These are phyloP conservation scores for Halictus ligatus DNA, from an alignment of 2,888 invertebrate genomes.

Conservation along the genomic window DNA sequence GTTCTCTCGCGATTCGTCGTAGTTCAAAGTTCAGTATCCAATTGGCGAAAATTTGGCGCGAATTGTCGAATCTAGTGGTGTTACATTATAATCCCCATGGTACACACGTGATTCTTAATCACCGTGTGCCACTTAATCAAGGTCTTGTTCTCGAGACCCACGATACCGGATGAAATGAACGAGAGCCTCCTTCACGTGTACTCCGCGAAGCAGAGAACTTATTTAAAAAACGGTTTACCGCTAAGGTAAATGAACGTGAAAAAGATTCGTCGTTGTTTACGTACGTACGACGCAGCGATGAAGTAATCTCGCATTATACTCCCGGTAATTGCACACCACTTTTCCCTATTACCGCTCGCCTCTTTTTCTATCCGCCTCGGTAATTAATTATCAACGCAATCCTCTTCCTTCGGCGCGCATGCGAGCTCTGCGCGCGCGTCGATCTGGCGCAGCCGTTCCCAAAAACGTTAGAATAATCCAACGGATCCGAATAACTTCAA, in stretches of 20 bases:
- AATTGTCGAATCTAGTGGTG: background rate
- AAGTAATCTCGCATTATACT: constrained; percentile 37
- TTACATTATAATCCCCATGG: too few species aligned
- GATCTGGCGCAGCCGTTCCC: background rate
- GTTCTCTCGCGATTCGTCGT: background rate
- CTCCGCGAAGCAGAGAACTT: background rate
- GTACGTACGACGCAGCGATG: constrained; percentile 15
- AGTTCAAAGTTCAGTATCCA: too few species aligned
- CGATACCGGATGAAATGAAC: background rate
- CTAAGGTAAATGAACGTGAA: constrained; percentile 27
- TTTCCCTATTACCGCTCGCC: constrained; percentile 33
- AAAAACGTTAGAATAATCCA: background rate
- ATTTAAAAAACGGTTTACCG: background rate
- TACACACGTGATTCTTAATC: background rate
- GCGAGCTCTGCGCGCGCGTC: background rate
- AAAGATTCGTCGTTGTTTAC: constrained; percentile 24
- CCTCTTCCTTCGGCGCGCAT: background rate
- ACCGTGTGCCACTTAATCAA: background rate
- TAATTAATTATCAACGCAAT: constrained; percentile 48
- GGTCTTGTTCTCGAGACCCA: background rate
- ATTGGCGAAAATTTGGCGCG: background rate
- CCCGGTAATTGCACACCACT: constrained; percentile 43
- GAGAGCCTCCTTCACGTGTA: background rate
- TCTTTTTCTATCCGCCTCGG: constrained; percentile 13
- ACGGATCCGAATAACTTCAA: background rate